Conservation (phyloP, 2,113 vertebrate species). For the Turnix velox region DNA sequence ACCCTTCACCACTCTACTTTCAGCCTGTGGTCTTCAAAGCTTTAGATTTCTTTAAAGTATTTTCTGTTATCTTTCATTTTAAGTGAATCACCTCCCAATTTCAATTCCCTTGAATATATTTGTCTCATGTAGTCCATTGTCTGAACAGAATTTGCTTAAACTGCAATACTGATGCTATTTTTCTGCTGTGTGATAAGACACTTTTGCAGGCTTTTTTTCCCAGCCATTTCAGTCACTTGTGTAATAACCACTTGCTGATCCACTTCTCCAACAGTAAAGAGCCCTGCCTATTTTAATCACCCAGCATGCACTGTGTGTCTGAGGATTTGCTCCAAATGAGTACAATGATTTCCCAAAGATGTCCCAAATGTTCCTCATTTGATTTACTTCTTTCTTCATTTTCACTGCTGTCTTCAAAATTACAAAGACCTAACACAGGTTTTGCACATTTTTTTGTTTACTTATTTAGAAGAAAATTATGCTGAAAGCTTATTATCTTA, state of each 20-base stretch:
- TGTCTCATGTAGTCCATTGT: not conserved
- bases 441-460: not conserved
- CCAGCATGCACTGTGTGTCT: not conserved
- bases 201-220: not conserved
- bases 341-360: not conserved
- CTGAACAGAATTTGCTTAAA: not conserved
- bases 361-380: not conserved
- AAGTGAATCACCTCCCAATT: not conserved
- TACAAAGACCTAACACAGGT: not conserved
- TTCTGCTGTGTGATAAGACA: not conserved
- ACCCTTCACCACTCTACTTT: not conserved
- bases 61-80: not conserved
- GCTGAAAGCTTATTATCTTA: not conserved
- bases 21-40: not conserved
- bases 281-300: not conserved
- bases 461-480: not conserved
- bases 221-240: not conserved
- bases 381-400: not conserved
- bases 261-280: not conserved
- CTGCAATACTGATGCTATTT: not conserved
- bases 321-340: not conserved
- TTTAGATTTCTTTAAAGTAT: not conserved
- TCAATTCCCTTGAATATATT: not conserved
- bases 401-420: not conserved
- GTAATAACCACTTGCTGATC: not conserved